Conservation (phyloP, 2,113 vertebrate species). For the Melanerpes formicivorus region DNA sequence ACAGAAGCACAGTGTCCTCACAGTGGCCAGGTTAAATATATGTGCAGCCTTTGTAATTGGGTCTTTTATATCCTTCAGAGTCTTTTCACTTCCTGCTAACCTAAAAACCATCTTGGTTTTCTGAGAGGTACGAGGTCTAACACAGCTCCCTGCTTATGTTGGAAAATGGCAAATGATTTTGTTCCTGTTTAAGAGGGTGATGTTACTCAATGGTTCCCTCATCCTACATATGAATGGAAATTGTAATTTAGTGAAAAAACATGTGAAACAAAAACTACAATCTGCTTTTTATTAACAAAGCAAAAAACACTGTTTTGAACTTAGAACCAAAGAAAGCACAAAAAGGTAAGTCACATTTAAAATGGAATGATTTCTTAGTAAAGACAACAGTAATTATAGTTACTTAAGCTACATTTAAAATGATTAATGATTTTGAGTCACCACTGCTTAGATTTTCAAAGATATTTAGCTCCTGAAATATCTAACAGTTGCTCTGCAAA, state of each 20-base stretch:
- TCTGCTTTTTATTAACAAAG: not conserved
- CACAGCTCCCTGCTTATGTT: not conserved
- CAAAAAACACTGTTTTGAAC: not conserved
- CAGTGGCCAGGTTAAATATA: not conserved
- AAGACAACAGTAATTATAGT: not conserved
- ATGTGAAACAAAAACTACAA: not conserved
- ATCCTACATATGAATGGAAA: not conserved
- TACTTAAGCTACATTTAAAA: conserved; percentile 20
- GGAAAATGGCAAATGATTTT: not conserved
- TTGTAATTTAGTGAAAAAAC: not conserved
- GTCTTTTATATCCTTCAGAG: not conserved
- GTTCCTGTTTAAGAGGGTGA: not conserved
- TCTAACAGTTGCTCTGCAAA: not conserved
- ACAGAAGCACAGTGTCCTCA: not conserved
- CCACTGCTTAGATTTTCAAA: not conserved
- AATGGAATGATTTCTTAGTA: not conserved
- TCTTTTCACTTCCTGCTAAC: not conserved
- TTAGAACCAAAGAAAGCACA: not conserved
- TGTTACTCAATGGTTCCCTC: not conserved
- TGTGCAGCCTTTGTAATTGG: accelerated
- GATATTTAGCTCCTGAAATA: not conserved
- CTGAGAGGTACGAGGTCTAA: not conserved
- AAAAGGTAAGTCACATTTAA: not conserved
- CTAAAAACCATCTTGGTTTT: not conserved
- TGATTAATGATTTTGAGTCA: conserved; percentile 9